Base-by-base conservation (phyloP, 2,797 vertebrate species). In the Epinephelus awoara region DNA sequence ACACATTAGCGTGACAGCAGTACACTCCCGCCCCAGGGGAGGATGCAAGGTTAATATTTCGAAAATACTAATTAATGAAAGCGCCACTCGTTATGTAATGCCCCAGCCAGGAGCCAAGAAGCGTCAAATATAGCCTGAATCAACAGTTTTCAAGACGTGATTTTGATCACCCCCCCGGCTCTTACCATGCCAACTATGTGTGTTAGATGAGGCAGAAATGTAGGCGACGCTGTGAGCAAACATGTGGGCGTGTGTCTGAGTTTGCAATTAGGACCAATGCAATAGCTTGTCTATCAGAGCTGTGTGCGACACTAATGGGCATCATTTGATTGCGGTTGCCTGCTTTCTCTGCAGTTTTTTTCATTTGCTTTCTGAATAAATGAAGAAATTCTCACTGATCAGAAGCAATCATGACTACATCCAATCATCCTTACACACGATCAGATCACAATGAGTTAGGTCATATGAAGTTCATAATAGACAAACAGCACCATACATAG, bases 1-100 rank as follows among this genome's bases (percentile, higher is more conserved):
- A 83, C 81, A 86, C 89, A 88, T 91, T 84, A 91, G 74, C 55
- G 38, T 91, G 87, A 88, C 77, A 79, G 87, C 56, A 66, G 85
- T 71, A 74, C 85, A 83, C 63, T 88, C 72, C 74, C 46, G 64
- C 78, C 91, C 81, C 87, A 29, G 42, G 88, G 77, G 82, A 80
- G 63, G 47, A 91, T 61, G 79, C 67, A n/a, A 85, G 85, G 88
- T 88, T 92, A 92, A 93, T 93, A 92, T 92, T 92, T 92, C 79
- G 89, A 90, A 42, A 90, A 93, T 92, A 91, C 89, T 89, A 93
- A 94, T 93, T 94, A 93, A 93, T 90, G 84, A 90, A 91, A 90
- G 66, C 50, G 40, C 29, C 63, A 42, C 40, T 49, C 5, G 46
- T 93, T 89, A 90, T 72, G 80, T 81, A 93, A 92, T 14, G 62